These are phyloP conservation scores for Drosophila nr. medialis DNA, from an alignment of 2,888 invertebrate species.

Conservation along the genomic window DNA sequence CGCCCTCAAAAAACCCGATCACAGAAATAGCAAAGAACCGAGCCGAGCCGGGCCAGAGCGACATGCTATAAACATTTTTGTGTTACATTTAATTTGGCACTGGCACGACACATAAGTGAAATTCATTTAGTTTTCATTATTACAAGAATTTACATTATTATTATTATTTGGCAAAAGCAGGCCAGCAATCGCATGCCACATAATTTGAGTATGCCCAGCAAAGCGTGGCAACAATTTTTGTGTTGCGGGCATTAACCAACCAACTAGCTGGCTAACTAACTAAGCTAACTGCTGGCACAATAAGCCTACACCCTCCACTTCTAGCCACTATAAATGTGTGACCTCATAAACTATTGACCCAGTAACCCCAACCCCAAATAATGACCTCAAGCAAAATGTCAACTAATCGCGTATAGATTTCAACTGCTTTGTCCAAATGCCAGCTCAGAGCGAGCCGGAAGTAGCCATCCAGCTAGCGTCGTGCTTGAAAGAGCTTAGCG, in stretches of 20 bases:
- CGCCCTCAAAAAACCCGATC: slow-evolving; percentile 54
- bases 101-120: slow-evolving; percentile 79
- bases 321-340: slow-evolving; percentile 50
- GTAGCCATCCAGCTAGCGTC: slow-evolving; percentile 29
- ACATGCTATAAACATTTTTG: slow-evolving; percentile 72
- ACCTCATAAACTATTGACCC: slow-evolving; percentile 79
- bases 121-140: slow-evolving; percentile 76
- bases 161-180: slow-evolving; percentile 55
- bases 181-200: slow-evolving; percentile 70
- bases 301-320: not conserved
- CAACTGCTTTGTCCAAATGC: slow-evolving; percentile 25
- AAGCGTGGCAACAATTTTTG: slow-evolving; percentile 36
- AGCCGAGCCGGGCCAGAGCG: slow-evolving; percentile 26
- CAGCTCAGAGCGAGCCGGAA: slow-evolving; percentile 45
- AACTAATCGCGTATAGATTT: slow-evolving; percentile 71
- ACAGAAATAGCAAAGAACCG: slow-evolving; percentile 49
- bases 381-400: slow-evolving; percentile 74
- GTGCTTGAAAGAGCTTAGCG: slow-evolving; percentile 28
- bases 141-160: slow-evolving; percentile 46
- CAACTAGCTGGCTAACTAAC: slow-evolving; percentile 17
- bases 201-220: slow-evolving; percentile 59
- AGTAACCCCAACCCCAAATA: slow-evolving; percentile 74
- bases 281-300: slow-evolving; percentile 38
- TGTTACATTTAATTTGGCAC: slow-evolving; percentile 71
- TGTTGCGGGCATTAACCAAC: slow-evolving; percentile 34